Conservation (phyloP, 2,113 vertebrate species). For the Galeopterus variegatus region DNA sequence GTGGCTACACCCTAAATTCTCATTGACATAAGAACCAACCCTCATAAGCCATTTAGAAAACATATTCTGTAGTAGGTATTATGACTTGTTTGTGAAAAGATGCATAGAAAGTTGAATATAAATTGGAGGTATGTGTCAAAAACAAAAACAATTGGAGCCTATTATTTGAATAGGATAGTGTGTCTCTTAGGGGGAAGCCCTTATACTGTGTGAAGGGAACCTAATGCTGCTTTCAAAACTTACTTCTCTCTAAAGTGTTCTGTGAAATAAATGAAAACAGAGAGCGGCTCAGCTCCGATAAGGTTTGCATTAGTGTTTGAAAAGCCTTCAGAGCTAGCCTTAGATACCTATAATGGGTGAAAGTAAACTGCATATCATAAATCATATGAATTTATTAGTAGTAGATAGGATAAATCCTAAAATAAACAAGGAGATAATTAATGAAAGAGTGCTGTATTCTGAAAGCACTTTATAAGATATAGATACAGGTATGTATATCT, state of each 20-base stretch:
- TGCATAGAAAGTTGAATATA: neutral
- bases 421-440: constrained; percentile 63
- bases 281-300: neutral
- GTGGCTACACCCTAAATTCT: neutral
- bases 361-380: constrained; percentile 19
- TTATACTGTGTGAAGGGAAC: neutral
- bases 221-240: neutral
- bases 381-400: constrained; percentile 59
- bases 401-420: constrained; percentile 43
- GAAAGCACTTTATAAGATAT: constrained; percentile 48
- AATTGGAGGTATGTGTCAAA: neutral
- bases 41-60: neutral
- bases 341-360: neutral
- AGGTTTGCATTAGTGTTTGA: neutral
- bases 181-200: neutral
- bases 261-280: constrained; percentile 34
- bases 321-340: neutral
- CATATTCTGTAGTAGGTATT: neutral
- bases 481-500: neutral
- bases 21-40: neutral
- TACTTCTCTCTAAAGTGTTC: neutral
- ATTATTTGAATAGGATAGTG: neutral
- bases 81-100: neutral
- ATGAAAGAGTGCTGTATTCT: constrained; percentile 45
- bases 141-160: neutral